Conservation (phyloP, 2,888 invertebrate genomes). For the Metalampra italica region DNA sequence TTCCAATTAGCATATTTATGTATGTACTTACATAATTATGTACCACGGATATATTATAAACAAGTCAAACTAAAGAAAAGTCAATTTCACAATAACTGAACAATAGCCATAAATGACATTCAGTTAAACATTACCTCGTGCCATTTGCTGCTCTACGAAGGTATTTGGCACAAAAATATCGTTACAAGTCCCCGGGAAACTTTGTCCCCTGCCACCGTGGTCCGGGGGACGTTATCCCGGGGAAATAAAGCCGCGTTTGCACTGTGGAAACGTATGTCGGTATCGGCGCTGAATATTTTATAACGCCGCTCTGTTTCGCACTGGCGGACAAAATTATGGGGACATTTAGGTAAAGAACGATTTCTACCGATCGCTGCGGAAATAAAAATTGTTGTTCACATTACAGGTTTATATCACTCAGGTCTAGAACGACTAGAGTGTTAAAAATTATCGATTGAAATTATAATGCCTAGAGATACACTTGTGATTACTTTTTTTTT, state of each 20-base stretch:
- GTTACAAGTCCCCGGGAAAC: slow-evolving; percentile 15
- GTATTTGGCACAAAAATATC: slow-evolving; percentile 23
- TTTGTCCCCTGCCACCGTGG: slow-evolving; percentile 4
- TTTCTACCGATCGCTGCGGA: slow-evolving; percentile 11
- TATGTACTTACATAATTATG: no score
- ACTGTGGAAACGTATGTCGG: slow-evolving; percentile 24
- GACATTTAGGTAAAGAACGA: slow-evolving; percentile 10
- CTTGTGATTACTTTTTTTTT: no score
- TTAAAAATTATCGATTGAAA: no score
- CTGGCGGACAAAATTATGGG: slow-evolving; percentile 16
- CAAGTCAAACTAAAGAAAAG: no score
- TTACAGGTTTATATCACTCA: neutral
- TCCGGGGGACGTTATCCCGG: slow-evolving; percentile 13
- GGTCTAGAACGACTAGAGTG: no score
- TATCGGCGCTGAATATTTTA: slow-evolving; percentile 26
- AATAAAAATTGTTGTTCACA: neutral
- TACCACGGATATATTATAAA: no score
- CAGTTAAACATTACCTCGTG: neutral
- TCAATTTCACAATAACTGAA: no score
- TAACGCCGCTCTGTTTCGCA: slow-evolving; percentile 17
- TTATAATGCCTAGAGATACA: no score
- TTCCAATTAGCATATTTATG: no score
- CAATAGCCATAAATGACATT: no score
- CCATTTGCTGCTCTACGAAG: neutral
- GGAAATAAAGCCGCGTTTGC: slow-evolving; percentile 21